Base-by-base conservation (phyloP, 1,140 invertebrate species). In the Pseudomyrmex pallidus region DNA sequence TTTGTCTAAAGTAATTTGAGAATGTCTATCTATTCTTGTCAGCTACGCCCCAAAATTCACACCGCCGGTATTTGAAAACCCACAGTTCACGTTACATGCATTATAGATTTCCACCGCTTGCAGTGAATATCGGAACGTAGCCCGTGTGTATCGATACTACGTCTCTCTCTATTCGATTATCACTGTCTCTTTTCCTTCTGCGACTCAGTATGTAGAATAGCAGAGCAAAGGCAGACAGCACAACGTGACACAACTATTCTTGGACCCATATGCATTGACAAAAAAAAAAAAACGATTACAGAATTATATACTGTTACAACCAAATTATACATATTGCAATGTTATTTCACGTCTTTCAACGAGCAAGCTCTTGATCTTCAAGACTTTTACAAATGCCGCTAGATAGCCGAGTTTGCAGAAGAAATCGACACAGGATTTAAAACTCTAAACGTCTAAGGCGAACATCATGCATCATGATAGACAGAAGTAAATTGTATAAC, bases 261-360 rank as follows among this genome's bases (percentile, higher is more conserved):
- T 93, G 93, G 93, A 94, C 93, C 93, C 93, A 94, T 94, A 92
- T 92, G 90, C 91, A 92, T 92, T 82, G 35, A 35, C 35, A 35
- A 35, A 35, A 63, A 8, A 20, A 50, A 50, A 82, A 73, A 74
- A 54, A 77, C 8, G 54, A 61, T 82, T 85, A 35, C 10, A 35
- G 13, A 66, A 78, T 74, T 17, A 62, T 20, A 84, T 59, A 66
- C 74, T 56, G 61, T 70, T 54, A 82, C 13, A 4, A 50, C n/a
- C 48, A 54, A 57, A 54, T 66, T 44, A 66, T 46, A 64, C 17
- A 64, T 54, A 82, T n/a, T 44, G 13, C 13, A 10, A 67, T 61
- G 50, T 77, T 66, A 73, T 8, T 68, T 83, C 15, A 50, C 46
- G 12, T 52, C 1, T 56, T 17, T 67, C 48, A 87, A 63, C 50